These are phyloP conservation scores for Fulmarus glacialis DNA, from an alignment of 2,113 vertebrate genomes.

Conservation along the genomic window DNA sequence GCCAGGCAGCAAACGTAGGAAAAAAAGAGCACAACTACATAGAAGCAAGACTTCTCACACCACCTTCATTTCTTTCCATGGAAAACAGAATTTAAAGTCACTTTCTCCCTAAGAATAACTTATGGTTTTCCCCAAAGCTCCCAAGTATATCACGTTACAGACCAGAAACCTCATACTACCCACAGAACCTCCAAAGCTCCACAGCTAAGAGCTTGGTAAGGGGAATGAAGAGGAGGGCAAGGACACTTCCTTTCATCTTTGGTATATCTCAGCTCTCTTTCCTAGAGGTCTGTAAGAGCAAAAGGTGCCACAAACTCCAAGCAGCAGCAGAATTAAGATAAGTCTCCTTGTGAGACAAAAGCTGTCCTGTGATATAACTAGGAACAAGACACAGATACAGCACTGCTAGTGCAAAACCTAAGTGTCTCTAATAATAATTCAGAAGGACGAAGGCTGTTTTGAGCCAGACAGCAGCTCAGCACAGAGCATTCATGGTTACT, in stretches of 20 bases:
- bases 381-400: not conserved
- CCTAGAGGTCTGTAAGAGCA: not conserved
- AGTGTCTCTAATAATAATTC: not conserved
- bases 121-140: not conserved
- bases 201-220: not conserved
- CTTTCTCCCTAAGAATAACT: not conserved
- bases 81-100: not conserved
- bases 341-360: not conserved
- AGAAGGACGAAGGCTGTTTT: not conserved
- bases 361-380: not conserved
- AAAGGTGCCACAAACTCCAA: not conserved
- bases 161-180: not conserved
- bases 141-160: not conserved
- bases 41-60: not conserved
- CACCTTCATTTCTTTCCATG: not conserved
- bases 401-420: not conserved
- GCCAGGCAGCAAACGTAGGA: not conserved
- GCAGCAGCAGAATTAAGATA: not conserved
- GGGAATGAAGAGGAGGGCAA: not conserved
- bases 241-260: not conserved
- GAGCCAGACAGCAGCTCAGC: not conserved
- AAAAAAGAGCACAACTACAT: not conserved
- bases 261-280: not conserved
- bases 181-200: not conserved
- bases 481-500: not conserved